Percentiles rank a stretch among this genome's conserved stretches.
phyloP scores from a whole-genome alignment of 1,140 invertebrate species.

The Diploscapter pachys region DNA sequence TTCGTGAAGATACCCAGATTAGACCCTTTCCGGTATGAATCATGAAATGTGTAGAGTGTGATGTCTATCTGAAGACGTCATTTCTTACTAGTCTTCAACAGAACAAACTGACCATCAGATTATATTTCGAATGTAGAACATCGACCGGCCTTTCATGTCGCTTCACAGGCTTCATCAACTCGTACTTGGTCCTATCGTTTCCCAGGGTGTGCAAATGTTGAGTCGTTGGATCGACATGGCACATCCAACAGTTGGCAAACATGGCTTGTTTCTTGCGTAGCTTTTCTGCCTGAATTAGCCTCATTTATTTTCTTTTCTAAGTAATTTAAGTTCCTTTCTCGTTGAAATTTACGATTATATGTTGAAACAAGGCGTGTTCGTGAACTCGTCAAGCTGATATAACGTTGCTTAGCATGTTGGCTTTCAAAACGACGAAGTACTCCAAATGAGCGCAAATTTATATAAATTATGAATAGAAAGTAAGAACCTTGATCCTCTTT shows the following conservation, averaged over 20 bases:
- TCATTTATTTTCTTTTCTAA: not conserved
- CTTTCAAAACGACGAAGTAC: too few species aligned
- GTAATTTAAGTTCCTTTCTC: not conserved
- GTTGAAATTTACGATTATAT: too few species aligned
- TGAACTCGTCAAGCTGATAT: too few species aligned
- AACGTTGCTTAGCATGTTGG: too few species aligned
- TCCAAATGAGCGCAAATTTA: too few species aligned
- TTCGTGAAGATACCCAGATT: not conserved
- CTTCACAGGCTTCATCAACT: slow-evolving; percentile 1
- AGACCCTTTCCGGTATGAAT: not conserved
- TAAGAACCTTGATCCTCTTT: not conserved
- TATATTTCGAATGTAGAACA: not conserved
- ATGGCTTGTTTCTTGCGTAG: slow-evolving; percentile 7
- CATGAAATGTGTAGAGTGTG: slow-evolving; percentile 6
- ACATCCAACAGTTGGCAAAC: slow-evolving; percentile 19
- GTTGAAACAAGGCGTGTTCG: too few species aligned
- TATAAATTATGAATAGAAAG: too few species aligned
- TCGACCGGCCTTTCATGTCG: slow-evolving; percentile 1
- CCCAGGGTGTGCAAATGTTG: slow-evolving; percentile 16
- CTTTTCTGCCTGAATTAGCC: not conserved
- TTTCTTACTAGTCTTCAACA: not conserved
- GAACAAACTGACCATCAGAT: not conserved
- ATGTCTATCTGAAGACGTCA: not conserved
- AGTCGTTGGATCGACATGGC: slow-evolving; percentile 7
- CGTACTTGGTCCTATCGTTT: not conserved